Evolutionary conservation across 1,140 invertebrate species (phyloP).

Genomic region (Listronotus bonariensis): DNA sequence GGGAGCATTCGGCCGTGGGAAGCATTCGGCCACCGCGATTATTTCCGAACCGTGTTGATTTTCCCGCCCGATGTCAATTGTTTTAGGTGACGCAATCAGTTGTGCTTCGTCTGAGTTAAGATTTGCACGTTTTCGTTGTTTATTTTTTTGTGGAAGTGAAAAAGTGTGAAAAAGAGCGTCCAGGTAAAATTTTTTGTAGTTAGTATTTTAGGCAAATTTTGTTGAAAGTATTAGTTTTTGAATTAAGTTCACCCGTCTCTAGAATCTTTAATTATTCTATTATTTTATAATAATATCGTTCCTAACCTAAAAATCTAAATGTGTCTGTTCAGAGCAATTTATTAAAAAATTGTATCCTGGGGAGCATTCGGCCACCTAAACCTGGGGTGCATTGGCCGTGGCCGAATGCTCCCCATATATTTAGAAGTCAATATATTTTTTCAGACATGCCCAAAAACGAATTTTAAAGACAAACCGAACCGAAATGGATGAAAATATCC

Average conservation of each 20-base stretch:
- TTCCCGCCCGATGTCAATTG: not conserved
- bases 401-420: not conserved
- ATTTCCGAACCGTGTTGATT: not conserved
- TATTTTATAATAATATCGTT: too few species aligned
- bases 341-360: too few species aligned
- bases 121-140: not conserved
- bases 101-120: not conserved
- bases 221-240: too few species aligned
- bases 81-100: not conserved
- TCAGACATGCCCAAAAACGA: not conserved
- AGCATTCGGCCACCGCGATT: not conserved
- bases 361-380: not conserved
- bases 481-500: not conserved
- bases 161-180: not conserved
- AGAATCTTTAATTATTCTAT: too few species aligned
- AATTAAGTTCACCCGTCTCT: too few species aligned
- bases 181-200: not conserved
- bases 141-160: conserved; percentile 1
- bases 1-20: not conserved
- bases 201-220: too few species aligned
- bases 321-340: too few species aligned
- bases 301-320: too few species aligned
- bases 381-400: not conserved
- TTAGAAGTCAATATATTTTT: not conserved
- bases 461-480: not conserved